phyloP scores from a whole-genome alignment of 2,888 invertebrate species.

The Reticulitermes lucifugus region DNA sequence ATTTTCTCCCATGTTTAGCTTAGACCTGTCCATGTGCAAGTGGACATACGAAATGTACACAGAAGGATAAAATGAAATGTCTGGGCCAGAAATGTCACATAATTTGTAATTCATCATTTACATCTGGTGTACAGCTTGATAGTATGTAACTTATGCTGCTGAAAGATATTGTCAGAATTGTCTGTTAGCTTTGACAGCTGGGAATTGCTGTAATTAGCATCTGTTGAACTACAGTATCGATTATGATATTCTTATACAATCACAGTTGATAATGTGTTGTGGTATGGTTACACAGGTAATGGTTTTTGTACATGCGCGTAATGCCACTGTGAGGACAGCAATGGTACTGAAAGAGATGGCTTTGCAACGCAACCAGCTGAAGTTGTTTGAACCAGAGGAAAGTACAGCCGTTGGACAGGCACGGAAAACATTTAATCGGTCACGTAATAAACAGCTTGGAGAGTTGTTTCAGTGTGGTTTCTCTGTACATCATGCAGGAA shows the following conservation, averaged over 20 bases:
- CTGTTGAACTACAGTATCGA: not conserved
- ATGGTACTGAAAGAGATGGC: constrained; percentile 86
- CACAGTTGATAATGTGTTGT: not conserved
- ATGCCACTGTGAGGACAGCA: constrained; percentile 93
- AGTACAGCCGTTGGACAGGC: constrained; percentile 74
- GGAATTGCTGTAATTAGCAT: not conserved
- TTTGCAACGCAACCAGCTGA: constrained; percentile 77
- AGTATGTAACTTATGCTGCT: no score
- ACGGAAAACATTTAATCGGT: constrained; percentile 75
- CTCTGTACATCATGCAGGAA: constrained; percentile 97
- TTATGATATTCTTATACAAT: not conserved
- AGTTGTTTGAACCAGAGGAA: constrained; percentile 76
- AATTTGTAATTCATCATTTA: no score
- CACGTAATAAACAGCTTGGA: constrained; percentile 83
- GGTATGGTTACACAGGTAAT: constrained; percentile 71
- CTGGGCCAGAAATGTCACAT: no score
- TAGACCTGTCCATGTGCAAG: no score
- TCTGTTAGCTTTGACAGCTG: no score
- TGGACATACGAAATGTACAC: no score
- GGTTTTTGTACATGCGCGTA: constrained; percentile 98
- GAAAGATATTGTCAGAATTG: no score
- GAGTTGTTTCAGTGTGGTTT: constrained; percentile 90
- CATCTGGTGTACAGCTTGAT: no score
- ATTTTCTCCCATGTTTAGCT: no score
- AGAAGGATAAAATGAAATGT: no score